A percentile compares a stretch with the other conserved stretches of the same genome.
These are phyloP conservation scores for Eulemur rufifrons DNA, from an alignment of 2,113 vertebrate species.

Conservation along the genomic window DNA sequence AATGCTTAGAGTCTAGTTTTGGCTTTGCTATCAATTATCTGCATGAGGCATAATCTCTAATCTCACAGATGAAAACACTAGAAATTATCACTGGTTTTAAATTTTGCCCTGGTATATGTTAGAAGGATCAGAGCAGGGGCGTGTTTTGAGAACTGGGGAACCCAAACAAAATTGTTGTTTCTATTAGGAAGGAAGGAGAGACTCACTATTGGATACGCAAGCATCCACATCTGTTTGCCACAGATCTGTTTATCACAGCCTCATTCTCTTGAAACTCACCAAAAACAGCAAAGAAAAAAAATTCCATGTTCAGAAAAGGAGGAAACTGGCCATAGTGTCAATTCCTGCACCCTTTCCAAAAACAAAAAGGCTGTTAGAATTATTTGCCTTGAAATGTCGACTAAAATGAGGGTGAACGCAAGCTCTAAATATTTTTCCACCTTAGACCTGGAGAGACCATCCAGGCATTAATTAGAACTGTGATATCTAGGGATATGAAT, in stretches of 20 bases:
- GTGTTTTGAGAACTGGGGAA: background rate
- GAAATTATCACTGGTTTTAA: background rate
- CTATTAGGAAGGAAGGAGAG: background rate
- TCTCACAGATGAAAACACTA: background rate
- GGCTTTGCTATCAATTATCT: background rate
- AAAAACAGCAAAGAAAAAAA: background rate
- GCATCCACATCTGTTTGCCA: too few species aligned
- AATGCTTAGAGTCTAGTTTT: background rate
- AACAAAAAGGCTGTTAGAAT: background rate
- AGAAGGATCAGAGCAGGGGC: background rate
- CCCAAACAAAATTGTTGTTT: background rate
- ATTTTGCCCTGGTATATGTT: background rate
- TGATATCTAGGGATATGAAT: fast-evolving
- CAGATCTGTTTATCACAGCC: background rate
- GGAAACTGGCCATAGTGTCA: background rate
- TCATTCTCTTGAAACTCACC: background rate
- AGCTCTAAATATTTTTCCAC: background rate
- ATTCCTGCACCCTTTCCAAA: too few species aligned
- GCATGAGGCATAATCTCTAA: background rate
- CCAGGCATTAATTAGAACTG: fast-evolving
- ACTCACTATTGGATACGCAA: fast-evolving
- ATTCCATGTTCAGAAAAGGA: background rate
- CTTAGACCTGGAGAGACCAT: background rate
- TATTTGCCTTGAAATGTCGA: background rate
- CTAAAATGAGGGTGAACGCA: background rate